A percentile compares a stretch with the other conserved stretches of the same genome.
Evolutionary conservation across 2,797 vertebrate species (phyloP).

Genomic region (Macrochelys suwanniensis): DNA sequence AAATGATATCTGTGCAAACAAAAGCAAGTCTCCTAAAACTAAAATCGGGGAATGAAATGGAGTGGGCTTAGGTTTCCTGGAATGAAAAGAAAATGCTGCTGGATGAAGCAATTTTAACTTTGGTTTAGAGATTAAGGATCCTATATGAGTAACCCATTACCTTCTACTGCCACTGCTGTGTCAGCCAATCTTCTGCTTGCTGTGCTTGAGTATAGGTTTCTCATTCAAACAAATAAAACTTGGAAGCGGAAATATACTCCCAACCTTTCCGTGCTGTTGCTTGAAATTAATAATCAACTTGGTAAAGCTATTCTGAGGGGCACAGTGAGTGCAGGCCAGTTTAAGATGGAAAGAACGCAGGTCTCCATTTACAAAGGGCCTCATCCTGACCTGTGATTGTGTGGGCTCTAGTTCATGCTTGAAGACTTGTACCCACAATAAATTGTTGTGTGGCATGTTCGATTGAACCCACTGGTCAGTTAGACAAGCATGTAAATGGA

Average conservation of each 20-base stretch:
- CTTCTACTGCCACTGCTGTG: constrained; percentile 32
- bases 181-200: constrained; percentile 49
- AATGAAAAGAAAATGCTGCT: constrained; percentile 31
- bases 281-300: neutral
- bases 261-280: neutral
- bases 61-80: neutral
- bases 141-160: constrained; percentile 1
- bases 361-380: neutral
- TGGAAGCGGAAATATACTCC: neutral
- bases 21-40: neutral
- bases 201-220: constrained; percentile 37
- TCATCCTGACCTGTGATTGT: neutral
- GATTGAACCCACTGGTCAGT: neutral
- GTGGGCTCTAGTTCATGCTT: neutral
- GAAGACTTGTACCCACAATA: rapidly evolving
- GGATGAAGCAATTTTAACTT: constrained; percentile 4
- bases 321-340: neutral
- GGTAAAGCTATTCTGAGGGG: neutral
- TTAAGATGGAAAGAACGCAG: neutral
- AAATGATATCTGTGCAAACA: constrained; percentile 38
- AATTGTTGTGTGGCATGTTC: rapidly evolving
- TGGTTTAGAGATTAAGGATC: constrained; percentile 44
- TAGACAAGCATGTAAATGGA: neutral
- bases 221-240: constrained; percentile 9
- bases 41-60: constrained; percentile 23